These are phyloP conservation scores for Malurus leucopterus DNA, from an alignment of 2,797 vertebrate species.

Conservation along the genomic window DNA sequence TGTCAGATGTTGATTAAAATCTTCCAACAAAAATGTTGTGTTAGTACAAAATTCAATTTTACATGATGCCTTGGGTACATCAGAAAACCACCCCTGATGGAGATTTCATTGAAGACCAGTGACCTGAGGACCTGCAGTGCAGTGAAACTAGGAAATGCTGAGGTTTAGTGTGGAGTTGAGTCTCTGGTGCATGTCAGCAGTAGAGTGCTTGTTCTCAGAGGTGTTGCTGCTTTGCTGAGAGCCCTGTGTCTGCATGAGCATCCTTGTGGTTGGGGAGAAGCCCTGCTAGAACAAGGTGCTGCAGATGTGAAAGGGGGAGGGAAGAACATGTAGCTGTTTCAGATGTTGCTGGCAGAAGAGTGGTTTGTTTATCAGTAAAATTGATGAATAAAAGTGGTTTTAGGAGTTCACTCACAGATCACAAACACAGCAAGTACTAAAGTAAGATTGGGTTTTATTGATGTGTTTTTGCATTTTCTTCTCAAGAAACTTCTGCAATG, in stretches of 20 bases:
- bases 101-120: background rate
- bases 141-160: background rate
- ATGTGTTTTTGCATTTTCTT: conserved; percentile 2
- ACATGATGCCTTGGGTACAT: background rate
- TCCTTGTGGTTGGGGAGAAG: background rate
- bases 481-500: background rate
- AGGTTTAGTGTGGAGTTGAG: background rate
- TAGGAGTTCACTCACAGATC: background rate
- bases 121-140: background rate
- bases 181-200: background rate
- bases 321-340: background rate
- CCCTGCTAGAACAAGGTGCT: background rate
- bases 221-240: background rate
- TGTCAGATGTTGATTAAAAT: background rate
- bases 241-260: background rate
- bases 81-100: background rate
- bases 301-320: background rate
- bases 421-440: background rate
- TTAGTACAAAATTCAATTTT: background rate
- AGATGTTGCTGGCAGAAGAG: background rate
- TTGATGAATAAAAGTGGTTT: background rate
- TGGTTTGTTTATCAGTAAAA: conserved; percentile 14
- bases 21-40: background rate
- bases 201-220: background rate
- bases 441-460: background rate